Evolutionary conservation across 2,797 vertebrate genomes (phyloP).

Genomic region (Adelosebastes latens): DNA sequence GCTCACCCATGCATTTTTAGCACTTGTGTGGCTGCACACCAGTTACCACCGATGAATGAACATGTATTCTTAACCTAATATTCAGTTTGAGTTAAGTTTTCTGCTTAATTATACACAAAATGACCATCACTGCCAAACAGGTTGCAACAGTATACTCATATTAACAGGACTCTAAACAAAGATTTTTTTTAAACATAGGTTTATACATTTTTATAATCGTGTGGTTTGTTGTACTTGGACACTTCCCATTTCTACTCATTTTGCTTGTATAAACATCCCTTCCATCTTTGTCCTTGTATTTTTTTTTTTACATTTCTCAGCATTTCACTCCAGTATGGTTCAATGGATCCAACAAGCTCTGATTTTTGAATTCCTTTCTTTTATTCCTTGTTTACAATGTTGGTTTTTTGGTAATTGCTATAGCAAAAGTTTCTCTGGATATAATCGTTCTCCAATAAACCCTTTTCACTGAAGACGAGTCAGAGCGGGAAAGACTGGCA

Average conservation of each 20-base stretch:
- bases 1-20: not conserved
- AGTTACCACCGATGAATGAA: not conserved
- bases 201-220: not conserved
- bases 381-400: not conserved
- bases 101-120: not conserved
- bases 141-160: not conserved
- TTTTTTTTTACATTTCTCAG: not conserved
- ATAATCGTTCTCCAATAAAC: not conserved
- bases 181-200: not conserved
- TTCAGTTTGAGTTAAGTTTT: not conserved
- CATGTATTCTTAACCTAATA: slow-evolving; percentile 19
- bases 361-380: not conserved
- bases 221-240: not conserved
- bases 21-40: slow-evolving; percentile 11
- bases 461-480: not conserved
- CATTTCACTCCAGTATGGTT: not conserved
- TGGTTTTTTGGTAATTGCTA: not conserved
- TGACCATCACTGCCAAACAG: not conserved
- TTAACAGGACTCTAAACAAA: not conserved
- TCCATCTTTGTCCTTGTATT: not conserved
- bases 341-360: not conserved
- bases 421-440: not conserved
- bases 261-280: not conserved
- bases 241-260: not conserved
- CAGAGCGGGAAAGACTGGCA: too few relatives aligned